These are phyloP conservation scores for Trinectes maculatus DNA, from an alignment of 2,113 vertebrate species.

Conservation along the genomic window DNA sequence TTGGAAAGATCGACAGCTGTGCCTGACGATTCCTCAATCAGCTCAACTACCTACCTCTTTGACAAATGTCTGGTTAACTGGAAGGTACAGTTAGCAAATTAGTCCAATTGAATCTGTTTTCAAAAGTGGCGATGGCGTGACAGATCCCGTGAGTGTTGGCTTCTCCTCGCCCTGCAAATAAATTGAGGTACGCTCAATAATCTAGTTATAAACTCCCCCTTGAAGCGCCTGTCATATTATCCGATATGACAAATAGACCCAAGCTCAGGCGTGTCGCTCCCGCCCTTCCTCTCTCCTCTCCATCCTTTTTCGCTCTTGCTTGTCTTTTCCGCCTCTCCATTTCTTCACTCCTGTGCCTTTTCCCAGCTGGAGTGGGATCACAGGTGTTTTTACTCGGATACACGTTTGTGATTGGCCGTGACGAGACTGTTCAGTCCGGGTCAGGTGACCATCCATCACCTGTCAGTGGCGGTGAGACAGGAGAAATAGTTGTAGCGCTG, in stretches of 20 bases:
- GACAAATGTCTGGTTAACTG: slow-evolving; percentile 36
- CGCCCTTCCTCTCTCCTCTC: slow-evolving; percentile 23
- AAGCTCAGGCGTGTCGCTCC: slow-evolving; percentile 29
- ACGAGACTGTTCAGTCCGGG: slow-evolving; percentile 34
- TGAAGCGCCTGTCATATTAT: slow-evolving; percentile 71
- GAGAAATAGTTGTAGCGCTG: slow-evolving; percentile 38
- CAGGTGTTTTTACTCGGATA: slow-evolving; percentile 20
- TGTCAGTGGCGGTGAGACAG: not conserved
- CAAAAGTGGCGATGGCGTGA: slow-evolving; percentile 46
- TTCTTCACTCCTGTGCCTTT: not conserved
- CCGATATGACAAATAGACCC: slow-evolving; percentile 75
- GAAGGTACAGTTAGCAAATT: slow-evolving; percentile 64
- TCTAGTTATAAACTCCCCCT: slow-evolving; percentile 69
- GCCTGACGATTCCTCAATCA: slow-evolving; percentile 11
- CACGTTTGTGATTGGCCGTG: slow-evolving; percentile 33
- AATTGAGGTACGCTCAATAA: slow-evolving; percentile 67
- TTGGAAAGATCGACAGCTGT: slow-evolving; percentile 8
- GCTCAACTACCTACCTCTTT: slow-evolving; percentile 21
- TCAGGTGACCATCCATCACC: slow-evolving; percentile 43
- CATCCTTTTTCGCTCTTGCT: slow-evolving; percentile 15
- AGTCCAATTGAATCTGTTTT: slow-evolving; percentile 64
- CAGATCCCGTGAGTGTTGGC: slow-evolving; percentile 30
- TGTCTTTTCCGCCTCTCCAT: slow-evolving; percentile 1
- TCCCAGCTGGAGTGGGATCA: not conserved
- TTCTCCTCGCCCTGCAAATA: slow-evolving; percentile 68